phyloP scores from a whole-genome alignment of 2,797 vertebrate species.

The Pangasius djambal region DNA sequence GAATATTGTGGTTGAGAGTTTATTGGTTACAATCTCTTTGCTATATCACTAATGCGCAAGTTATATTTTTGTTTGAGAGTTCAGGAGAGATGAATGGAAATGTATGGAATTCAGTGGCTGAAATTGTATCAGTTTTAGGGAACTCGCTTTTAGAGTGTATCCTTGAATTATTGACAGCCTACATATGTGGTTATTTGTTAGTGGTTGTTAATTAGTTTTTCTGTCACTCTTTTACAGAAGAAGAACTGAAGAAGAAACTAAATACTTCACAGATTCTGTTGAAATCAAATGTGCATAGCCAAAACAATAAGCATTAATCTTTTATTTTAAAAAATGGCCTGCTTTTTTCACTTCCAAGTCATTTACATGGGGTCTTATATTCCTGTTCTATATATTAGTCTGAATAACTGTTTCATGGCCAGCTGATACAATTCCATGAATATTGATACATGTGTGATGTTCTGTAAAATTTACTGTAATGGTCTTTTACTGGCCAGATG shows the following conservation, averaged over 20 bases:
- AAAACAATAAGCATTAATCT: background rate
- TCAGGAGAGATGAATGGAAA: background rate
- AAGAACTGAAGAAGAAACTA: slow-evolving; percentile 4
- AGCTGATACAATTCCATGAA: background rate
- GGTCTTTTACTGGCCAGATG: background rate
- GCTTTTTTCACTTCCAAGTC: background rate
- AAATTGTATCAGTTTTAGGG: background rate
- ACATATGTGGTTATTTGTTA: background rate
- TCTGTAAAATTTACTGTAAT: background rate
- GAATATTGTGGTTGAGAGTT: background rate
- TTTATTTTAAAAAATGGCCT: background rate
- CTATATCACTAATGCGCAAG: background rate
- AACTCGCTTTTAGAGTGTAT: background rate
- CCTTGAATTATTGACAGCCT: background rate
- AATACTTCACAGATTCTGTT: background rate
- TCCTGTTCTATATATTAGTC: background rate
- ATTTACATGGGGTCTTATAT: background rate
- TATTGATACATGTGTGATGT: background rate
- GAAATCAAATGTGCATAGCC: background rate
- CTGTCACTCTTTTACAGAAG: background rate
- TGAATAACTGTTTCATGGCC: background rate
- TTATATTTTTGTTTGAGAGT: background rate
- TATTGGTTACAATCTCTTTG: background rate
- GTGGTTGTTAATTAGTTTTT: background rate
- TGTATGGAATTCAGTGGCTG: background rate